phyloP scores from a whole-genome alignment of 2,888 invertebrate genomes.

The Himalopsyche tibetana region DNA sequence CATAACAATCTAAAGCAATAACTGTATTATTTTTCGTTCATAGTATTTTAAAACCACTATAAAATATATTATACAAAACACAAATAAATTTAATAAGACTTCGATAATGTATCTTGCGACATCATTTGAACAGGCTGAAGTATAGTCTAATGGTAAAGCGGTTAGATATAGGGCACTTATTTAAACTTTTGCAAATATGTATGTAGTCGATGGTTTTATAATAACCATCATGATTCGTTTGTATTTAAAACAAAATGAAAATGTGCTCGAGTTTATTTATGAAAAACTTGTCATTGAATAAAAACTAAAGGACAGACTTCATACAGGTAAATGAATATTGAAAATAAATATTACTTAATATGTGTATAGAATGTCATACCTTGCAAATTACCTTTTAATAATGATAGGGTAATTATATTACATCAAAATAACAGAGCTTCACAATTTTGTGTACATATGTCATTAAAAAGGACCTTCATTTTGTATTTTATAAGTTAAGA shows the following conservation, averaged over 20 bases:
- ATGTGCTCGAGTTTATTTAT: neutral
- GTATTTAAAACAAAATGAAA: neutral
- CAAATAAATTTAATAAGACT: neutral
- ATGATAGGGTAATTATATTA: too few species aligned
- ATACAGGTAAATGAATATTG: slow-evolving; percentile 3
- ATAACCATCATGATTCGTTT: neutral
- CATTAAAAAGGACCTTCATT: too few species aligned
- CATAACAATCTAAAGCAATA: too few species aligned
- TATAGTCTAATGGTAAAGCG: neutral
- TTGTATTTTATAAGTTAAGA: too few species aligned
- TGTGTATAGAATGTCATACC: too few species aligned
- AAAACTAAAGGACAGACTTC: slow-evolving; percentile 6
- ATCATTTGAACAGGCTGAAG: slow-evolving; percentile 1
- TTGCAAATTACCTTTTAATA: too few species aligned
- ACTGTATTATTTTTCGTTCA: too few species aligned
- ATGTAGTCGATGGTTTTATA: neutral
- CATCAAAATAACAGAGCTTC: too few species aligned
- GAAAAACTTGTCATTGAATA: slow-evolving; percentile 33
- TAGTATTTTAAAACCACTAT: too few species aligned
- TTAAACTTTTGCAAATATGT: neutral
- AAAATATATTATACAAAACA: too few species aligned
- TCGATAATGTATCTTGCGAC: neutral
- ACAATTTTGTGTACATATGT: too few species aligned
- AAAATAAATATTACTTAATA: too few species aligned
- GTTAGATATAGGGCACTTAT: neutral